Evolutionary conservation across 1,140 invertebrate genomes (phyloP).

Genomic region (Fopius arisanus): DNA sequence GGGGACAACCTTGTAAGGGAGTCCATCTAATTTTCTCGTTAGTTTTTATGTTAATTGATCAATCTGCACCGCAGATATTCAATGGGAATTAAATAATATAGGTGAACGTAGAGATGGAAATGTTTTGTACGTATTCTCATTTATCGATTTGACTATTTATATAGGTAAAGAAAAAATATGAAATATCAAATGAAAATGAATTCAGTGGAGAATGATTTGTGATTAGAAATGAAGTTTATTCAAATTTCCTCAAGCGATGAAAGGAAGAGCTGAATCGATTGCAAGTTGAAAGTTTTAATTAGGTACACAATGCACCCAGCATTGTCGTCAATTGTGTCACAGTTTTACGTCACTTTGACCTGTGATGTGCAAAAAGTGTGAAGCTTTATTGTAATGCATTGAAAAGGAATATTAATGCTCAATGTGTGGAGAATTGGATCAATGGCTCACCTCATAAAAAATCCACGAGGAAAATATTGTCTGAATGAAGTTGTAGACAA

Average conservation of each 20-base stretch:
- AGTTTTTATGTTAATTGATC: slow-evolving; percentile 29
- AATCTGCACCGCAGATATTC: slow-evolving; percentile 41
- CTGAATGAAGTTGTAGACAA: slow-evolving; percentile 89
- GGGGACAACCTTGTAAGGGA: neutral
- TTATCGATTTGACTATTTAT: slow-evolving; percentile 11
- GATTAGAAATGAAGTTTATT: no score
- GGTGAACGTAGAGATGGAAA: slow-evolving; percentile 19
- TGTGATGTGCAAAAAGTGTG: neutral
- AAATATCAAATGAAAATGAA: neutral
- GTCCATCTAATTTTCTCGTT: neutral
- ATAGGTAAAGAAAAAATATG: neutral
- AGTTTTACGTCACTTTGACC: neutral
- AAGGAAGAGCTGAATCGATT: neutral
- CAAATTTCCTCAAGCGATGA: neutral
- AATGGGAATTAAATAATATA: slow-evolving; percentile 49
- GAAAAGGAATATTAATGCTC: neutral
- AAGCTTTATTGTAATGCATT: neutral
- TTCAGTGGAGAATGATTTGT: neutral
- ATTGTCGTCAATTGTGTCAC: neutral
- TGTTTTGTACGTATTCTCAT: slow-evolving; percentile 7
- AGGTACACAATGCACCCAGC: neutral
- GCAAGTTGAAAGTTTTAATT: neutral
- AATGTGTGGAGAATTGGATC: neutral
- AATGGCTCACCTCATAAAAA: slow-evolving; percentile 81
- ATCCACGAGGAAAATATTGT: slow-evolving; percentile 91